Evolutionary conservation across 2,888 invertebrate genomes (phyloP), one percentile per base, ranked within the genome.

Genomic region (Scelioninae gen. 1): DNA sequence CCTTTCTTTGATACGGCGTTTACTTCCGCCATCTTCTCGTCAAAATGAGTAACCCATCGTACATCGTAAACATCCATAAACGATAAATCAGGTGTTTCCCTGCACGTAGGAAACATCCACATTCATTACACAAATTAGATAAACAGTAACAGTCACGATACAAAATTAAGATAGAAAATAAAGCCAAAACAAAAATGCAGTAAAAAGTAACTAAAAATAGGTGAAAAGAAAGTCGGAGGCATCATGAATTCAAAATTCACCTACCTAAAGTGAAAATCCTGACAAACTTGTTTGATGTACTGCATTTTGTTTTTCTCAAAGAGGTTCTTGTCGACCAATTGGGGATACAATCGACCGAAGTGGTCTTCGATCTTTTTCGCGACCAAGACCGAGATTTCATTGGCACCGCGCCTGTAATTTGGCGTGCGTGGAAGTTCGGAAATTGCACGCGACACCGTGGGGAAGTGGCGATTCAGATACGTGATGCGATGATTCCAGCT

Each of bases 401-500:
- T 90, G 65, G 92, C 91, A 55, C 92, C 93, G 79, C 92, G 91
- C 85, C 92, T 92, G 86, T 92, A 92, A 86, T 94, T 94, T 63
- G 93, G 92, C 62, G 94, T 94, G 87, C 94, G 93, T 88, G 94
- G 94, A 91, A 95, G 95, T 63, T 95, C 95, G 45, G 93, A 93
- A 75, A 96, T 93, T 65, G 94, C 92, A 0, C 93, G 93, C 86
- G 94, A 94, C 81, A 92, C 95, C 16, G 94, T 94, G 8, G 94
- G 93, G 91, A 94, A 95, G 91, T 95, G 95, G 65, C 93, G 92
- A 94, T 95, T 94, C 84, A 97, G 92, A 91, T 95, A 97, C 89
- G 96, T 94, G 88, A 94, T 93, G 11, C 95, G 94, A 90, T 97
- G 97, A 92, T 95, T 95, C 91, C 95, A 95, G 90, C 96, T 96